Evolutionary conservation across 2,888 invertebrate species (phyloP).

Genomic region (Arrhopalites spinosus): DNA sequence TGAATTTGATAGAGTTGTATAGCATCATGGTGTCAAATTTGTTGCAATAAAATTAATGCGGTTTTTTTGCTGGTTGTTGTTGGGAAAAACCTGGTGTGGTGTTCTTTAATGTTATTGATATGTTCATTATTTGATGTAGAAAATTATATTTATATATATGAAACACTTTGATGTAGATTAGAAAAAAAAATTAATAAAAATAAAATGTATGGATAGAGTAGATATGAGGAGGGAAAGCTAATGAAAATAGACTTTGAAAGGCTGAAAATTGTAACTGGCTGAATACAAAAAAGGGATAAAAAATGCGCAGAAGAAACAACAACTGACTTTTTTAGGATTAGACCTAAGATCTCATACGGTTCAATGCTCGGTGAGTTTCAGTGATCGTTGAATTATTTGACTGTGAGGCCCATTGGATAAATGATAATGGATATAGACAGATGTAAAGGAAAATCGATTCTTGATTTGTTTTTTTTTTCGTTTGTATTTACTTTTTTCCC

Average conservation of each 20-base stretch:
- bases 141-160: too few species aligned
- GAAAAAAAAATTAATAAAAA: too few species aligned
- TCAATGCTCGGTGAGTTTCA: not conserved
- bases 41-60: not conserved
- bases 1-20: not conserved
- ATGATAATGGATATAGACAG: slow-evolving; percentile 22
- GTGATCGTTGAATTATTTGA: slow-evolving; percentile 10
- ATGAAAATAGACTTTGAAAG: too few species aligned
- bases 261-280: too few species aligned
- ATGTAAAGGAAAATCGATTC: slow-evolving; percentile 23
- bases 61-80: not conserved
- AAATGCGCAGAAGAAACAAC: not conserved
- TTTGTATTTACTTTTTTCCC: too few species aligned
- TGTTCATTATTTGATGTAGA: too few species aligned
- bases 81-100: too few species aligned
- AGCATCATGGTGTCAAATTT: not conserved
- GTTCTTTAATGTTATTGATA: too few species aligned
- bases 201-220: too few species aligned
- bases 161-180: too few species aligned
- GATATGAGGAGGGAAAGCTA: too few species aligned
- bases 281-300: too few species aligned
- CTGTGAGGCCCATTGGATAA: not conserved
- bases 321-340: not conserved
- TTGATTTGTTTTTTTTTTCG: slow-evolving; percentile 2
- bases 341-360: not conserved